Base-by-base conservation (phyloP, 2,113 vertebrate species). In the Centropristis striata region DNA sequence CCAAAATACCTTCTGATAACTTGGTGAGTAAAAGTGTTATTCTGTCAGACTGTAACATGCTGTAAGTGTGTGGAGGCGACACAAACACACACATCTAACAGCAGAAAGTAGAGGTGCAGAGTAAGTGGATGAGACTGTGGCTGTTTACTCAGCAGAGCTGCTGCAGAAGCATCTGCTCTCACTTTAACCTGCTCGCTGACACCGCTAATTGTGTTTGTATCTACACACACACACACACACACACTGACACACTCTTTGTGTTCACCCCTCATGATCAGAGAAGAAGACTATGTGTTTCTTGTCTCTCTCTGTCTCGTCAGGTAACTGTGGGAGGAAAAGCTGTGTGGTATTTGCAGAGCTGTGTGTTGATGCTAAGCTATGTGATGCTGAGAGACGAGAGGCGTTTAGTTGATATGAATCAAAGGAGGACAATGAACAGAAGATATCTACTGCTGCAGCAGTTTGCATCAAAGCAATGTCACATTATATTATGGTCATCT, bases 121-220 rank as follows among this genome's bases (percentile, higher is more conserved):
- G 10, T n/a, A 6, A 58, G 74, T 27, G 55, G 68, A 72, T 15
- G 68, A 65, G n/a, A 65, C n/a, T 61, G 68, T 41, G 2, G 0
- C 10, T 75, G 49, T 27, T 55, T 50, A 50, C n/a, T 50, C 75
- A 69, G 81, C 75, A 77, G 71, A 68, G 16, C 46, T 46, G 47
- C 58, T 28, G 53, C 69, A 59, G 41, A 42, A 69, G 47, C 72
- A 57, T 71, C 66, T 59, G 67, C 37, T 53, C 74, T 27, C 41
- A 66, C 39, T 50, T 37, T 63, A 61, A 42, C 65, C 57, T 70
- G 71, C 27, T 59, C 27, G 8, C 60, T 71, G 58, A 61, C 57
- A 15, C 46, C 15, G 71, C 46, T 51, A 41, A 61, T 28, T 54
- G 25, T 16, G 8, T 23, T 0, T 12, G 25, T 23, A 15, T 23